phyloP scores from a whole-genome alignment of 1,140 invertebrate genomes.

The Zaprionus ornatus region DNA sequence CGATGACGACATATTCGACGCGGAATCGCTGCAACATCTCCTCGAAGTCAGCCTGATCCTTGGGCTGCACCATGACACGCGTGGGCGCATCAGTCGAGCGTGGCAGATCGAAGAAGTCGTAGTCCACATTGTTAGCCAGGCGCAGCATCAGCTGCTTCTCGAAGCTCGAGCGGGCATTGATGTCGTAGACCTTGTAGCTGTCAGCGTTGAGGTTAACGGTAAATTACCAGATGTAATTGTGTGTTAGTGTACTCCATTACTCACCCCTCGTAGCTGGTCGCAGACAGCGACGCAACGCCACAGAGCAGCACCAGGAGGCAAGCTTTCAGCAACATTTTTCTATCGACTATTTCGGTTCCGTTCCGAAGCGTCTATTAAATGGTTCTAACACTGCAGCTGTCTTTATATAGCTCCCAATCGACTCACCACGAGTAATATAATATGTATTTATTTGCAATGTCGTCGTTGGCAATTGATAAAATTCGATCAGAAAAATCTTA shows the following conservation, averaged over 20 bases:
- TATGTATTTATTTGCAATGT: constrained; percentile 51
- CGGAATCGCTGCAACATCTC: constrained; percentile 42
- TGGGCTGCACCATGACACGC: constrained; percentile 72
- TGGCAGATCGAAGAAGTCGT: constrained; percentile 72
- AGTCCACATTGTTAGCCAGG: constrained; percentile 52
- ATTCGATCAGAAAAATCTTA: constrained; percentile 37
- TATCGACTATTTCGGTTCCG: constrained; percentile 39
- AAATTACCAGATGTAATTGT: neutral
- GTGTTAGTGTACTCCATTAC: constrained; percentile 24
- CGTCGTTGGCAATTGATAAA: constrained; percentile 30
- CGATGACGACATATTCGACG: constrained; percentile 49
- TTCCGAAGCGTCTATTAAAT: constrained; percentile 55
- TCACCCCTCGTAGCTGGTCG: constrained; percentile 70
- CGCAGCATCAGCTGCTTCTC: constrained; percentile 66
- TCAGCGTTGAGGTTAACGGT: neutral
- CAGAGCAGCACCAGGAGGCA: constrained; percentile 59
- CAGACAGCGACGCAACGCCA: constrained; percentile 45
- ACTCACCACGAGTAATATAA: constrained; percentile 5
- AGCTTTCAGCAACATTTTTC: constrained; percentile 53
- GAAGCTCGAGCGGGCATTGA: constrained; percentile 53
- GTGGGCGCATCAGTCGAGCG: constrained; percentile 45
- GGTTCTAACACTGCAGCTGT: constrained; percentile 20
- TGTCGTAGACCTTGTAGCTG: constrained; percentile 78
- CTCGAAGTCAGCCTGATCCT: constrained; percentile 65
- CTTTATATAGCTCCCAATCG: constrained; percentile 56